Base-by-base conservation (phyloP, 2,797 vertebrate species). In the Sparidentex hasta region DNA sequence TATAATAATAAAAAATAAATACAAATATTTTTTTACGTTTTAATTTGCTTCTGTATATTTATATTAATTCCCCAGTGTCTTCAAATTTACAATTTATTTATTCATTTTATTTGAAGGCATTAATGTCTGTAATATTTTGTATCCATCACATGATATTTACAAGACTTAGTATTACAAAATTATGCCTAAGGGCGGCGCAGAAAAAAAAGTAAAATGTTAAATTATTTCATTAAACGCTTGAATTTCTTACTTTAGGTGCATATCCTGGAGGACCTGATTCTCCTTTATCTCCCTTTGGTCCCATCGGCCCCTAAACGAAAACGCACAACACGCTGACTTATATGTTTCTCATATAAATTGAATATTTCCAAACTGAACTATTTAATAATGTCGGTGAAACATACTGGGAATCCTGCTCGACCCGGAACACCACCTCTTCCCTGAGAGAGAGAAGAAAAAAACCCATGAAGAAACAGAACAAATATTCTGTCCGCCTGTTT, bases 201-300 rank as follows among this genome's bases (percentile, higher is more conserved):
- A 51, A 50, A n/a, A 33, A 33, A 33, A 33, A 14, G 12, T 14
- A 1, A 59, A 61, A 64, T 29, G 3, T 38, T 8, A 38, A 38
- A 38, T 38, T 0, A 38, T 20, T 48, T 8, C 0, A 61, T 52
- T 23, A 29, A 4, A 66, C 27, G 8, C 3, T 38, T 3, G 0
- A 57, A 52, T 38, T 3, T 54, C 56, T 52, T 72, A 98, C 98
- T 96, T 98, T 97, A 17, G 85, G 21, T 23, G 96, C 96, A 51
- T 77, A 64, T 59, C 97, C 98, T 38, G 90, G 91, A 61, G 86
- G 71, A 25, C 98, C 98, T 21, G 84, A 0, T 0, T 89, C 71
- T 0, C 98, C 98, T 48, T 4, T 67, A 0, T 98, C 96, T 56
- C 98, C 98, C 90, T 97, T 98, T 0, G 94, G 94, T 87, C 97